phyloP scores from a whole-genome alignment of 2,113 vertebrate species.

The Hypomesus transpacificus region DNA sequence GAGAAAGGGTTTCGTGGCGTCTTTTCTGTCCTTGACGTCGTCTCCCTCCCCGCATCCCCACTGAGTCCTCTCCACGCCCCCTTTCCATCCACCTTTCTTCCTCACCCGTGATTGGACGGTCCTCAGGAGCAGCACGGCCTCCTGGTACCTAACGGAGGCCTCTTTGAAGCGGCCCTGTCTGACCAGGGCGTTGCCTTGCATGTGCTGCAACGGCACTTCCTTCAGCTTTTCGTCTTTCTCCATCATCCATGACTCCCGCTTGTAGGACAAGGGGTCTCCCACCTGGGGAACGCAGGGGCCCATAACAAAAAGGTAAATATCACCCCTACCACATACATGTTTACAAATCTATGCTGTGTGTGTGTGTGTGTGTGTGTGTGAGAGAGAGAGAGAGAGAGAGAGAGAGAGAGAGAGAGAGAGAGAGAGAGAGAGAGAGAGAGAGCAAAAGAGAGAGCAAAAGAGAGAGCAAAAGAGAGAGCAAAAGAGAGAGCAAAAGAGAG shows the following conservation, averaged over 20 bases:
- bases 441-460: too few species aligned
- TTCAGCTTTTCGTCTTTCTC: constrained; percentile 84
- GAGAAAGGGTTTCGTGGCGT: not conserved
- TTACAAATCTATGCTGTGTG: not conserved
- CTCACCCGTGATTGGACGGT: constrained; percentile 83
- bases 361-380: too few species aligned
- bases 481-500: too few species aligned
- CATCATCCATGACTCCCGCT: constrained; percentile 87
- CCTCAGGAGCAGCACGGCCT: constrained; percentile 82
- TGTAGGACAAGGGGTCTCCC: constrained; percentile 80
- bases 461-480: too few species aligned
- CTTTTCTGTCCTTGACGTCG: not conserved
- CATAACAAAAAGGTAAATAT: not conserved
- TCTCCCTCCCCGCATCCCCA: not conserved
- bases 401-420: constrained; percentile 2
- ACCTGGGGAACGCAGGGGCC: constrained; percentile 64
- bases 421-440: not conserved
- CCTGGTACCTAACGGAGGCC: constrained; percentile 80
- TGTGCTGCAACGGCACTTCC: constrained; percentile 75
- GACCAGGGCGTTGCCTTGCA: constrained; percentile 79
- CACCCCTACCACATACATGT: not conserved
- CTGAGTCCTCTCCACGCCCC: not conserved
- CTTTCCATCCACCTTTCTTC: not conserved
- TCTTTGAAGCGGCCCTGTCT: constrained; percentile 69
- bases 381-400: not conserved